Evolutionary conservation across 1,140 invertebrate genomes (phyloP), one percentile per base, ranked within the genome.

Genomic region (Oryzaephilus surinamensis): DNA sequence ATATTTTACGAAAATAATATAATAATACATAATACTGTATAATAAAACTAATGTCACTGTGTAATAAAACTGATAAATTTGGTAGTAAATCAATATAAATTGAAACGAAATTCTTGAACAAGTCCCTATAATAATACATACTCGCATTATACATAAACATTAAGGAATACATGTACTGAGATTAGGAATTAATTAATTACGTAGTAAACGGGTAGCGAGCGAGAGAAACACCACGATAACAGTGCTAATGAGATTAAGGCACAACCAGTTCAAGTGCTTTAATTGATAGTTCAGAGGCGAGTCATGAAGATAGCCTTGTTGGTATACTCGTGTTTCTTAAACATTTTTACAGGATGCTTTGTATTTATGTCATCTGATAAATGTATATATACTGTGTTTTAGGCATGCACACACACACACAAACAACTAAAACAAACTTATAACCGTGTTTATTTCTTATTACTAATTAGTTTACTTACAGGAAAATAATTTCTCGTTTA

Each of bases 171-270:
- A 46, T 43, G 44, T 50, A 42, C 48, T 48, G 45, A 50, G 50
- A 54, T 52, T 52, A 54, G 43, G 52, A 42, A 53, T 51, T 57
- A 57, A 57, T 57, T 57, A 57, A 57, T 57, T 57, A 50, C 46
- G 36, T 52, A 40, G 48, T 51, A 51, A 54, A 52, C 52, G 54
- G 44, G 48, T 45, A 44, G 50, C 46, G 46, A 49, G 50, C 44
- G 48, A 43, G 48, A 54, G 51, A 51, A 48, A 50, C 47, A 49
- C 48, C 49, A 46, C 43, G 54, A 57, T 55, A 55, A 45, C 45
- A 46, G 43, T 46, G 48, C 48, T 57, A 57, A 57, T 57, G 54
- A 57, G 54, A 55, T 55, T 57, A 56, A 51, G 45, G 49, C 23
- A 24, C 46, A 48, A 46, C 38, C 50, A 47, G 41, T 44, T 40